These are phyloP conservation scores for Myotis findleyi DNA, from an alignment of 2,797 vertebrate species.

Conservation along the genomic window DNA sequence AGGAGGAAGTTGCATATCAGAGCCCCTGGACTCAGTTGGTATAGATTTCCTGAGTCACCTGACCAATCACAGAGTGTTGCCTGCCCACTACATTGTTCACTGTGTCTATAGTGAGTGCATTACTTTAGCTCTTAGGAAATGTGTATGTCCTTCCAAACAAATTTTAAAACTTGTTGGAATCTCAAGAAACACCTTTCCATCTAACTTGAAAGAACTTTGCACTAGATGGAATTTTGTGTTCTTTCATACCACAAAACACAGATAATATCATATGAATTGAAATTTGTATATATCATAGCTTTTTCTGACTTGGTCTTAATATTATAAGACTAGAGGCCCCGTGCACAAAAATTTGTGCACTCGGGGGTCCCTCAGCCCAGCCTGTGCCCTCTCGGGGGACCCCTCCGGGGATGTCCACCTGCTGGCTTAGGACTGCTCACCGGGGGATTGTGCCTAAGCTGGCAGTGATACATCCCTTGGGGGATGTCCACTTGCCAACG, in stretches of 20 bases:
- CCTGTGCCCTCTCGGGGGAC: too few species aligned
- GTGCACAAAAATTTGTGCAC: too few species aligned
- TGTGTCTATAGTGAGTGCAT: background rate
- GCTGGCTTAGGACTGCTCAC: too few species aligned
- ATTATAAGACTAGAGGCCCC: too few species aligned
- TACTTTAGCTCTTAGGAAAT: background rate
- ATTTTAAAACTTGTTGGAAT: background rate
- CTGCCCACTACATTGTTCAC: background rate
- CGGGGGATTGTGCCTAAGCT: too few species aligned
- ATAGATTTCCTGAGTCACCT: background rate
- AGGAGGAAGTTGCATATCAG: background rate
- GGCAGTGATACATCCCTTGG: too few species aligned
- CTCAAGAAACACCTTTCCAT: background rate
- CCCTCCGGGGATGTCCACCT: too few species aligned
- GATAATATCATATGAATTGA: background rate
- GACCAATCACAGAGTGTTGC: background rate
- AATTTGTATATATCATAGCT: background rate
- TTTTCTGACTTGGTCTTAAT: constrained; percentile 18
- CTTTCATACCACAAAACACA: background rate
- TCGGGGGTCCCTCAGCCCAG: too few species aligned
- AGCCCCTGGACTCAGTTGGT: background rate
- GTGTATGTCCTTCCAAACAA: background rate
- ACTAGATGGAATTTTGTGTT: background rate
- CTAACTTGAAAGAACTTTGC: background rate
- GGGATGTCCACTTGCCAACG: too few species aligned